Evolutionary conservation across 2,888 invertebrate species (phyloP).

Genomic region (Masnerella sp.): DNA sequence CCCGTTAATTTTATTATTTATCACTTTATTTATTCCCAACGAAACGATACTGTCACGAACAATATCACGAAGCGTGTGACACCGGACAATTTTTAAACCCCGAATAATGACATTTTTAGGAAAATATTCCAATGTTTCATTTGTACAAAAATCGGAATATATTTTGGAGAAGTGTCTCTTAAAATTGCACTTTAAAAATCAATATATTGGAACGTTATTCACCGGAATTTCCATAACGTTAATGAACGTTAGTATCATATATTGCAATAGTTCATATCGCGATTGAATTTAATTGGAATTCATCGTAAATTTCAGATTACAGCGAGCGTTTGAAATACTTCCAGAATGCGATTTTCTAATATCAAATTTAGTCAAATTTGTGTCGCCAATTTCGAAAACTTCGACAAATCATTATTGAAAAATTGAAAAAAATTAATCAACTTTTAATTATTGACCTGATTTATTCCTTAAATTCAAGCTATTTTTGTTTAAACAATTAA

Average conservation of each 20-base stretch:
- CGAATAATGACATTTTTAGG: background rate
- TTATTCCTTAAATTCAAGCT: too few relatives aligned
- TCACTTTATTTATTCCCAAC: too few relatives aligned
- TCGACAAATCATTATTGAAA: too few relatives aligned
- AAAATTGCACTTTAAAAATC: conserved; percentile 33
- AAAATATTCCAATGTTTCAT: background rate
- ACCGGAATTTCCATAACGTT: conserved; percentile 38
- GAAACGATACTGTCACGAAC: too few relatives aligned
- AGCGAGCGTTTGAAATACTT: conserved; percentile 7
- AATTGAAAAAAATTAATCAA: too few relatives aligned
- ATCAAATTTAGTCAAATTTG: too few relatives aligned
- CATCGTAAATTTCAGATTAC: conserved; percentile 5
- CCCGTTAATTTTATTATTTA: too few relatives aligned
- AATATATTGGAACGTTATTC: conserved; percentile 31
- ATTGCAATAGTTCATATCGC: conserved; percentile 36
- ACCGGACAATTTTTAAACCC: too few relatives aligned
- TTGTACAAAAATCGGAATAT: conserved; percentile 5
- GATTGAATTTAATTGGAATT: conserved; percentile 41
- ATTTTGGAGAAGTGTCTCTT: conserved; percentile 21
- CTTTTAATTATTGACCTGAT: too few relatives aligned
- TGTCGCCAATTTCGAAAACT: background rate
- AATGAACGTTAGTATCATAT: conserved; percentile 35
- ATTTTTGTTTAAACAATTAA: too few relatives aligned
- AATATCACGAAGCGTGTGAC: too few relatives aligned
- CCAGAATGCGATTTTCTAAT: too few relatives aligned